Conservation (phyloP, 2,113 vertebrate genomes). For the Natator depressus region DNA sequence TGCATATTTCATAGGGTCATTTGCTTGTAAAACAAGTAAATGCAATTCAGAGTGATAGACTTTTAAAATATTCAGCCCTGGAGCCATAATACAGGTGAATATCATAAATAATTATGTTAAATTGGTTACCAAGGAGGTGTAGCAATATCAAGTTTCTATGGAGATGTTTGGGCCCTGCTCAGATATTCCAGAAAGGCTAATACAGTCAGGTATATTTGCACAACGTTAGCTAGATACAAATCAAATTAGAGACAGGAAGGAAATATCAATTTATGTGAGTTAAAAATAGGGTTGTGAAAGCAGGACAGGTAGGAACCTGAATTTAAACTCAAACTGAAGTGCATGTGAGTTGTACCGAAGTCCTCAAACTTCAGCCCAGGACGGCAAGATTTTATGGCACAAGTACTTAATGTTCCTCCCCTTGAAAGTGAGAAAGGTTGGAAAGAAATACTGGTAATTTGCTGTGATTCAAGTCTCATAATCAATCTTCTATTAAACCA, state of each 20-base stretch:
- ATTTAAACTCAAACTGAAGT: neutral
- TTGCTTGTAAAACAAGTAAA: slow-evolving; percentile 32
- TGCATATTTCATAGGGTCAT: slow-evolving; percentile 22
- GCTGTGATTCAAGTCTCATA: neutral
- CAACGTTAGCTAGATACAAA: slow-evolving; percentile 5
- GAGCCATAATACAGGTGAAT: slow-evolving; percentile 49
- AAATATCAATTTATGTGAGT: neutral
- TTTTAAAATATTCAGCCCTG: slow-evolving; percentile 50
- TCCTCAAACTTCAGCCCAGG: neutral
- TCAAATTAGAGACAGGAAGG: neutral
- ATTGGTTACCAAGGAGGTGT: slow-evolving; percentile 62
- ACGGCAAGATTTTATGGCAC: neutral
- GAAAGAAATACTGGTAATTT: neutral
- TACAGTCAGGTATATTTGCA: neutral
- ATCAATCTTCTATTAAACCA: neutral
- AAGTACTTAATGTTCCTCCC: neutral
- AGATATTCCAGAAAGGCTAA: slow-evolving; percentile 8
- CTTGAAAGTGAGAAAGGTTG: neutral
- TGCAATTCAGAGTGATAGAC: slow-evolving; percentile 1
- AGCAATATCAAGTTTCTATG: slow-evolving; percentile 57
- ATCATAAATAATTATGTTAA: slow-evolving; percentile 64
- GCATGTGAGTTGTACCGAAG: neutral
- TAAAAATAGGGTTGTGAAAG: neutral
- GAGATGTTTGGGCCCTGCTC: slow-evolving; percentile 52
- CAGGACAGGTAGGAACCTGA: neutral